Evolutionary conservation across 1,140 invertebrate species (phyloP).

Genomic region (Lucilia cuprina): DNA sequence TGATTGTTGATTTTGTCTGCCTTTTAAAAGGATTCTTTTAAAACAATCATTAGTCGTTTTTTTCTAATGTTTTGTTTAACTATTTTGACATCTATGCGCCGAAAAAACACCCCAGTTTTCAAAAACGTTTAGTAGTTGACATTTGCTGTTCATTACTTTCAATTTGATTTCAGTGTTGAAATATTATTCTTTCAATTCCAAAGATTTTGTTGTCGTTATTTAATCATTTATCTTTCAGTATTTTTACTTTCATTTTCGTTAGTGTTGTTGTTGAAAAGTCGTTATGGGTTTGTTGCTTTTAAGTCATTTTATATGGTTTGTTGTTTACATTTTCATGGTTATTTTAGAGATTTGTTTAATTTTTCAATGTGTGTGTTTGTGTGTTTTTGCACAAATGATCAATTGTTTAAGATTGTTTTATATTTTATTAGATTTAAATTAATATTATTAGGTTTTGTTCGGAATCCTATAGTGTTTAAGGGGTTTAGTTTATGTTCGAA

Average conservation of each 20-base stretch:
- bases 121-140: not conserved
- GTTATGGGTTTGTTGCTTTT: not conserved
- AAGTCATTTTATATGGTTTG: not conserved
- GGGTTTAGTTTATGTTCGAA: too few species aligned
- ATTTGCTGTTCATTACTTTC: not conserved
- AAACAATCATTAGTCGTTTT: not conserved
- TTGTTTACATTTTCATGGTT: conserved; percentile 1
- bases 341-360: not conserved
- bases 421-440: too few species aligned
- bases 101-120: not conserved
- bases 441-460: too few species aligned
- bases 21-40: not conserved
- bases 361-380: not conserved
- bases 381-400: not conserved
- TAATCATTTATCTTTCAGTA: not conserved
- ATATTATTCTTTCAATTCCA: not conserved
- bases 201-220: not conserved
- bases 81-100: conserved; percentile 3
- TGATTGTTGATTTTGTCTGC: not conserved
- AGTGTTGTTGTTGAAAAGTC: not conserved
- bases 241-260: not conserved
- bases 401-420: too few species aligned
- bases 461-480: too few species aligned
- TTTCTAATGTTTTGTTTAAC: conserved; percentile 3
- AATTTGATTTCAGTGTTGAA: not conserved